Base-by-base conservation (phyloP, 2,113 vertebrate species). In the Tetraodon nigroviridis region DNA sequence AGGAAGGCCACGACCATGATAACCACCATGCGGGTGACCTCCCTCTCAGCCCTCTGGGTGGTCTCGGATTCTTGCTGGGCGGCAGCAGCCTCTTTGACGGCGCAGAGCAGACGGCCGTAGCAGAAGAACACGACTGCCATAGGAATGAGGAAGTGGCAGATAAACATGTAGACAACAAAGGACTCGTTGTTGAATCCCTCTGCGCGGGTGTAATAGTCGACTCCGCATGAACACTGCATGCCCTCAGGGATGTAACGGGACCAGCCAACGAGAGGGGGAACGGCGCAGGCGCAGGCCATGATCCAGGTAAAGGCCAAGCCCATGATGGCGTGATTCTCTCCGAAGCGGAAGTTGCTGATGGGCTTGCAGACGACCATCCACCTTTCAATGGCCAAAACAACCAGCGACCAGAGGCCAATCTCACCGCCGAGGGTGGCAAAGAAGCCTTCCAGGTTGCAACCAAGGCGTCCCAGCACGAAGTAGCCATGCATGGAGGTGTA, bases 361-460 rank as follows among this genome's bases (percentile, higher is more conserved):
- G 96, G 97, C 76, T 99, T 99, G 88, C 97, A 99, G 84, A 99
- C 94, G 11, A 99, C 96, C 6, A 99, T 1, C 3, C 95, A 99
- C 67, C 97, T 91, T 71, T 98, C 96, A 0, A 99, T 3, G 67
- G 96, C 95, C 88, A 99, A 87, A 53, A 95, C 93, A 37, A 98
- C 95, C 83, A 99, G 79, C 0, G 92, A 96, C 96, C 96, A 99
- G 50, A 99, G 92, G 5, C 70, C 86, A 0, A 98, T 90, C 67
- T 95, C 93, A 93, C 96, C 96, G 0, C 96, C 96, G 7, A 94
- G 78, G 0, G 97, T 99, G 49, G 97, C 96, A 57, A 93, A 98
- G 91, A 94, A 99, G 80, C 94, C 96, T 83, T 99, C 96, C 0
- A 95, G 0, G 67, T 94, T 93, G 92, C 95, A 99, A 17, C 94